Conservation (phyloP, 2,113 vertebrate species). For the Pandion haliaetus region DNA sequence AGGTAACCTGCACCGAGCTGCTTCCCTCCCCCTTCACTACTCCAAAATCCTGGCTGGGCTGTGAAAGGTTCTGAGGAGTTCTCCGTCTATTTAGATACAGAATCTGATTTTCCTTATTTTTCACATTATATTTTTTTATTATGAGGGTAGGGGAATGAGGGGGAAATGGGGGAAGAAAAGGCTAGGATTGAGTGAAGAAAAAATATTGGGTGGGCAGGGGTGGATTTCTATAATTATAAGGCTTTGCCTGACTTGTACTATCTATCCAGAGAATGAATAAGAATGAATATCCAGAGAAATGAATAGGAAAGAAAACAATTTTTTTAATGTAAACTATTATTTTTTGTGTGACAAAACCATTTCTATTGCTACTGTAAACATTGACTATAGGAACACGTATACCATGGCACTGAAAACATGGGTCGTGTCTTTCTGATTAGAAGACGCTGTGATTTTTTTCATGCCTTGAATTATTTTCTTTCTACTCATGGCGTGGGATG, state of each 20-base stretch:
- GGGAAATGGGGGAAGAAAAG: background rate
- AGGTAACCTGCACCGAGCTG: background rate
- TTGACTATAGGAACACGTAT: background rate
- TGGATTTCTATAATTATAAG: background rate
- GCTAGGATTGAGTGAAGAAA: background rate
- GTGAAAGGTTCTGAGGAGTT: background rate
- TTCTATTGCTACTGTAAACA: background rate
- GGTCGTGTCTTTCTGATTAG: background rate
- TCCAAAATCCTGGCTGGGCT: background rate
- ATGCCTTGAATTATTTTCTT: background rate
- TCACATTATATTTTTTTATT: background rate
- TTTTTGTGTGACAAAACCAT: background rate
- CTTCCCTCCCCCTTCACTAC: background rate
- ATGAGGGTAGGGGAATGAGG: background rate
- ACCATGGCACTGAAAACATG: background rate
- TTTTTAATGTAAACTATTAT: background rate
- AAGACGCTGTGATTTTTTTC: background rate
- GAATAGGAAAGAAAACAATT: background rate
- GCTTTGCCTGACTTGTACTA: background rate
- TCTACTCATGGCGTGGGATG: background rate
- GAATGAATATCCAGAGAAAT: background rate
- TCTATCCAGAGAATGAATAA: background rate
- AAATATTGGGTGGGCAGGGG: accelerated
- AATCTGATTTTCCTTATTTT: background rate
- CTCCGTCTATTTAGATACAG: background rate